Conservation (phyloP, 1,140 invertebrate genomes). For the Brachionus asplanchnoidis region DNA sequence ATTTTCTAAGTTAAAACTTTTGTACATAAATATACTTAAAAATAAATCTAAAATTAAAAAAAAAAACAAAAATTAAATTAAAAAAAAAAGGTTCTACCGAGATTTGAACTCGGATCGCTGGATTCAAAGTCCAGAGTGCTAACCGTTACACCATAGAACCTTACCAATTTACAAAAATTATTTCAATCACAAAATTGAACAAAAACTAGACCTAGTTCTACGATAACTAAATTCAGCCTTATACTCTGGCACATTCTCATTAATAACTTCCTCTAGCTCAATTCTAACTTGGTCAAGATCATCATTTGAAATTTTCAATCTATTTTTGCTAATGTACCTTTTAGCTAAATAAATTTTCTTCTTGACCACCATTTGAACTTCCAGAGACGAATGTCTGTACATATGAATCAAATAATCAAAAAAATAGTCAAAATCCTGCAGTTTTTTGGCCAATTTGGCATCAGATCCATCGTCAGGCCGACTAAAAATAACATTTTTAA, state of each 20-base stretch:
- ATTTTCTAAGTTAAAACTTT: no score
- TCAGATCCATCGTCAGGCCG: not conserved
- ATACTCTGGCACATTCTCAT: not conserved
- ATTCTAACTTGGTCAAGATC: not conserved
- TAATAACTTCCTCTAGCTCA: not conserved
- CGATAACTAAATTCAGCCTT: not conserved
- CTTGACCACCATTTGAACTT: not conserved
- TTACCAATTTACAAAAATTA: not conserved
- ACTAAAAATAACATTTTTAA: not conserved
- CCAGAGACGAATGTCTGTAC: not conserved
- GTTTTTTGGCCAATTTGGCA: not conserved
- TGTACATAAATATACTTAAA: no score
- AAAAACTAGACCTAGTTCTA: not conserved
- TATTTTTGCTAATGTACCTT: conserved; percentile 2
- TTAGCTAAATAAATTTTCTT: conserved; percentile 16
- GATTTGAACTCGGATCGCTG: not conserved
- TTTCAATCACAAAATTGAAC: not conserved
- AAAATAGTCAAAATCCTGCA: conserved; percentile 12
- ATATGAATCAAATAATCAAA: not conserved
- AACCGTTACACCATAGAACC: not conserved
- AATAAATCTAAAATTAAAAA: not conserved
- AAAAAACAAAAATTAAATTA: not conserved
- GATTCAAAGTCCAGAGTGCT: not conserved
- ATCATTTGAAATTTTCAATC: not conserved
- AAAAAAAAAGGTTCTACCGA: not conserved